Percentiles rank a stretch among this genome's conserved stretches.
These are phyloP conservation scores for Allygus modestus DNA, from an alignment of 2,888 invertebrate species.

Conservation along the genomic window DNA sequence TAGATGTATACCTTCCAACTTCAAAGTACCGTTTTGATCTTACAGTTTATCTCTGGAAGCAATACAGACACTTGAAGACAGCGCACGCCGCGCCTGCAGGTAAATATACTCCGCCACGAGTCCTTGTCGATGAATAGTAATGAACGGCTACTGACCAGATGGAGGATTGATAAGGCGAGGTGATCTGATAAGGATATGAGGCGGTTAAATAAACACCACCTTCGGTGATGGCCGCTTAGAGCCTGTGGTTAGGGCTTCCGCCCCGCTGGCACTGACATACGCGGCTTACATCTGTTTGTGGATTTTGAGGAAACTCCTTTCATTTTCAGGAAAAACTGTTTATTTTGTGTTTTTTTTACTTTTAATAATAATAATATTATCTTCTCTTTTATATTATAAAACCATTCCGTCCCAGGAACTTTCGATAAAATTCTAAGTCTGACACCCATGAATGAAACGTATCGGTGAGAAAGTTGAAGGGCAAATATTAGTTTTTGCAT, in stretches of 20 bases:
- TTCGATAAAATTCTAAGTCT: too few relatives aligned
- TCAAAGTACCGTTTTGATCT: too few relatives aligned
- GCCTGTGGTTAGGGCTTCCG: slow-evolving; percentile 32
- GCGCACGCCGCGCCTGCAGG: background rate
- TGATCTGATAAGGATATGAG: slow-evolving; percentile 27
- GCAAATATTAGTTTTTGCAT: too few relatives aligned
- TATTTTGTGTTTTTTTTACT: background rate
- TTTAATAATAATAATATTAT: too few relatives aligned
- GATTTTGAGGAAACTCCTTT: background rate
- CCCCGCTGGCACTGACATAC: background rate
- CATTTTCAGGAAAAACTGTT: background rate
- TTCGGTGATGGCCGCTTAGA: slow-evolving; percentile 31
- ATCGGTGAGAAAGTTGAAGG: too few relatives aligned
- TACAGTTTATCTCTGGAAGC: too few relatives aligned
- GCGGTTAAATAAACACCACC: slow-evolving; percentile 22
- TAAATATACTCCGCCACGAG: background rate
- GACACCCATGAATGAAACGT: too few relatives aligned
- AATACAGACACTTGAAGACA: too few relatives aligned
- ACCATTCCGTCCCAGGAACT: too few relatives aligned
- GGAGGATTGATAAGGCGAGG: slow-evolving; percentile 8
- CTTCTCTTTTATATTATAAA: too few relatives aligned
- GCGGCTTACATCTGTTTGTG: background rate
- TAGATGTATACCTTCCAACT: too few relatives aligned
- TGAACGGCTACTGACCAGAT: background rate
- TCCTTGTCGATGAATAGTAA: background rate